A percentile compares a stretch with the other conserved stretches of the same genome.
These are phyloP conservation scores for Oreotragus oreotragus DNA, from an alignment of 2,113 vertebrate genomes.

Conservation along the genomic window DNA sequence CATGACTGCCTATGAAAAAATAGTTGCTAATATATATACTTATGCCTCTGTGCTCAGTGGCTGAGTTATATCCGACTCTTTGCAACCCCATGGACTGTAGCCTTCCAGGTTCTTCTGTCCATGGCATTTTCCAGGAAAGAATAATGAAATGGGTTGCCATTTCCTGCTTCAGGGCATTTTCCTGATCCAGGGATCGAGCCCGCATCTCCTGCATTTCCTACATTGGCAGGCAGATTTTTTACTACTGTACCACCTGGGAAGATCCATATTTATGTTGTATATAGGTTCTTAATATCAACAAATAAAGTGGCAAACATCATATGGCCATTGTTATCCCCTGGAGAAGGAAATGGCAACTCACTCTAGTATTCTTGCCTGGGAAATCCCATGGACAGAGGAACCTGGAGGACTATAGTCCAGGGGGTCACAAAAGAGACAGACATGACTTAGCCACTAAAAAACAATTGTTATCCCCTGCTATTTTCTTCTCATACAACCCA, in stretches of 20 bases:
- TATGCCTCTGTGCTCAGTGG: not conserved
- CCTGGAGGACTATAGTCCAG: not conserved
- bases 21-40: not conserved
- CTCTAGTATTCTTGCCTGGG: not conserved
- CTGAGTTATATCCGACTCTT: not conserved
- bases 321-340: not conserved
- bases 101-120: not conserved
- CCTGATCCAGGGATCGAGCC: not conserved
- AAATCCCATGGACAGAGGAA: not conserved
- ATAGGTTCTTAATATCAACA: not conserved
- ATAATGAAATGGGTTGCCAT: not conserved
- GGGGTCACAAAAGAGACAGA: not conserved
- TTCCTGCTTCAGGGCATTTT: not conserved
- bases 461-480: not conserved
- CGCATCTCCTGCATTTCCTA: fast-evolving
- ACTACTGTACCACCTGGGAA: not conserved
- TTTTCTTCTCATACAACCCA: not conserved
- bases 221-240: not conserved
- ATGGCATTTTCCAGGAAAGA: not conserved
- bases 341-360: not conserved
- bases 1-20: not conserved
- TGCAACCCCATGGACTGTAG: not conserved
- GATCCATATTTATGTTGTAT: not conserved
- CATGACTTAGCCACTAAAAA: not conserved
- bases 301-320: not conserved